Evolutionary conservation across 2,797 vertebrate species (phyloP).

Genomic region (Okamejei kenojei): DNA sequence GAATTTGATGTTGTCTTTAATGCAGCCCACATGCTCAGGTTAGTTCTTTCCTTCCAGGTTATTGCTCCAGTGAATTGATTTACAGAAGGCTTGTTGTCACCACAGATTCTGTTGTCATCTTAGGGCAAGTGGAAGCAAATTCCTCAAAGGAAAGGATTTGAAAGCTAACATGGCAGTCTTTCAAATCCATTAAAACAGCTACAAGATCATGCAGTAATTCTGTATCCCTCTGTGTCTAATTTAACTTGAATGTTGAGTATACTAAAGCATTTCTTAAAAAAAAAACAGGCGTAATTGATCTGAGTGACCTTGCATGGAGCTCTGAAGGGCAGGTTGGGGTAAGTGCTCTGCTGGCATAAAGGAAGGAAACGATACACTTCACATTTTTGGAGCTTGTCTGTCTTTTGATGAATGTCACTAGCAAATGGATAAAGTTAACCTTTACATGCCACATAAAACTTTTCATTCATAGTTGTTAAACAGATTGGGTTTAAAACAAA

Average conservation of each 20-base stretch:
- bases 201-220: constrained; percentile 8
- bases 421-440: constrained; percentile 1
- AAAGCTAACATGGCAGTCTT: constrained; percentile 13
- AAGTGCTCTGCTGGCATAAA: constrained; percentile 28
- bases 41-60: constrained; percentile 44
- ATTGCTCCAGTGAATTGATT: constrained; percentile 3
- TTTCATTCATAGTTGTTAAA: not conserved
- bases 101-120: not conserved
- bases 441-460: not conserved
- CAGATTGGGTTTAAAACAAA: not conserved
- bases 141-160: not conserved
- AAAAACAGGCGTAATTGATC: constrained; percentile 21
- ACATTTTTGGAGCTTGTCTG: constrained; percentile 4
- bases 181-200: constrained; percentile 23
- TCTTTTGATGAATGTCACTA: constrained; percentile 9
- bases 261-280: constrained; percentile 13
- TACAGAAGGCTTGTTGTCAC: not conserved
- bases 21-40: constrained; percentile 98
- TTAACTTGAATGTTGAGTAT: constrained; percentile 8
- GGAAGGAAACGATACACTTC: constrained; percentile 3
- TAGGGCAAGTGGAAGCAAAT: not conserved
- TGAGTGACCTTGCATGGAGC: not conserved
- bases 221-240: constrained; percentile 23
- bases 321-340: constrained; percentile 27
- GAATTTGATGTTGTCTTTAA: constrained; percentile 98